Base-by-base conservation (phyloP, 2,888 invertebrate genomes). In the Lasioglossum lativentre region DNA sequence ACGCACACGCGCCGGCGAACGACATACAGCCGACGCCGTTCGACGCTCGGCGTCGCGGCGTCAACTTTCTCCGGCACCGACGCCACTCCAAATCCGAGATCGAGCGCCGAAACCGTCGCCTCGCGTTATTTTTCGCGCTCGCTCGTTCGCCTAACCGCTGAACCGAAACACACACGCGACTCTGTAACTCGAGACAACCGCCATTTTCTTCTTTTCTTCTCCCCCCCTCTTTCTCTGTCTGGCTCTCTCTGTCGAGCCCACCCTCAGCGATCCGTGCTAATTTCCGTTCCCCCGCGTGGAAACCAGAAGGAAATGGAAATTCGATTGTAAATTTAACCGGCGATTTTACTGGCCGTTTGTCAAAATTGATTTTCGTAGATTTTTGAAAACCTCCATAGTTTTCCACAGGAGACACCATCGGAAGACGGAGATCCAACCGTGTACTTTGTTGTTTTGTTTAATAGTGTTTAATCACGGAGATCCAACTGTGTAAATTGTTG, bases 71-170 rank as follows among this genome's bases (percentile, higher is more conserved):
- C 52, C 86, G 42, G 75, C 74, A 82, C 79, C 88, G 86, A 83
- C 88, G 88, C 80, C 90, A 85, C 89, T 87, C 88, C 86, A 83
- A 86, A 90, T 83, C 56, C 84, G 52, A 52, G 85, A 87, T 85
- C 90, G 83, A 83, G 73, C 83, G 47, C 47, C 71, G 77, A 71
- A 70, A 71, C 52, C 52, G 52, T 52, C 52, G 83, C 52, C 10
- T 52, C 52, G 83, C 86, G 90, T 89, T 89, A 90, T 89, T 89
- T 89, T 86, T 88, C 86, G 89, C 85, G 38, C 38, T 66, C 63
- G 30, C 5, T 27, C 45, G 78, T 72, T 45, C 52, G 3, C 10
- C 52, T 56, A 52, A 52, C 70, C 78, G 70, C 74, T 47, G 73
- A 38, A 59, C 72, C 59, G 52, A 42, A 71, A 70, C 30, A 6